phyloP scores from a whole-genome alignment of 1,140 invertebrate genomes.

The Arctopsyche grandis region DNA sequence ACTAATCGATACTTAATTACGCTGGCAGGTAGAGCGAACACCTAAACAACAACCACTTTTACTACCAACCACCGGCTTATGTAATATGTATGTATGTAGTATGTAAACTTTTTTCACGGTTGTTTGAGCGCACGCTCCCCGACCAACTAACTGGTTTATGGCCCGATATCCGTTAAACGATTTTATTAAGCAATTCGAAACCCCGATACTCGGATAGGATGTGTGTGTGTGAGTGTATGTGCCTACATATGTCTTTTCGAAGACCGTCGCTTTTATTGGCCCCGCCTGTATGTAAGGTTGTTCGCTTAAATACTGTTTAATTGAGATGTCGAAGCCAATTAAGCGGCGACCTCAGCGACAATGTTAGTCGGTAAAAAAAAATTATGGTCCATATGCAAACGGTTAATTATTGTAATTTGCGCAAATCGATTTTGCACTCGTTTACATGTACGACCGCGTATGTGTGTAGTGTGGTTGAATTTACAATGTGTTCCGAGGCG shows the following conservation, averaged over 20 bases:
- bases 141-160: not conserved
- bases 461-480: no score
- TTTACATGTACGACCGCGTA: no score
- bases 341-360: not conserved
- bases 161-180: constrained; percentile 5
- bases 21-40: not conserved
- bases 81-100: not conserved
- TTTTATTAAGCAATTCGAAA: not conserved
- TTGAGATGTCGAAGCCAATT: not conserved
- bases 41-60: constrained; percentile 4
- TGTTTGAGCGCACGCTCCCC: not conserved
- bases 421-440: no score
- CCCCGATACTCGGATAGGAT: not conserved
- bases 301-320: not conserved
- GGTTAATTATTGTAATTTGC: no score
- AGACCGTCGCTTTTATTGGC: not conserved
- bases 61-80: not conserved
- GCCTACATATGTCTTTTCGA: no score
- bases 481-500: no score
- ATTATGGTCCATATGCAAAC: no score
- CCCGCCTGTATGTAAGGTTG: not conserved
- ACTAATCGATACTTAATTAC: constrained; percentile 7
- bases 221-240: not conserved
- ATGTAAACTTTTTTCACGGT: constrained; percentile 7
- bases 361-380: no score